A percentile compares a stretch with the other conserved stretches of the same genome.
phyloP scores from a whole-genome alignment of 2,797 vertebrate species.

The Rhinatrema bivittatum region DNA sequence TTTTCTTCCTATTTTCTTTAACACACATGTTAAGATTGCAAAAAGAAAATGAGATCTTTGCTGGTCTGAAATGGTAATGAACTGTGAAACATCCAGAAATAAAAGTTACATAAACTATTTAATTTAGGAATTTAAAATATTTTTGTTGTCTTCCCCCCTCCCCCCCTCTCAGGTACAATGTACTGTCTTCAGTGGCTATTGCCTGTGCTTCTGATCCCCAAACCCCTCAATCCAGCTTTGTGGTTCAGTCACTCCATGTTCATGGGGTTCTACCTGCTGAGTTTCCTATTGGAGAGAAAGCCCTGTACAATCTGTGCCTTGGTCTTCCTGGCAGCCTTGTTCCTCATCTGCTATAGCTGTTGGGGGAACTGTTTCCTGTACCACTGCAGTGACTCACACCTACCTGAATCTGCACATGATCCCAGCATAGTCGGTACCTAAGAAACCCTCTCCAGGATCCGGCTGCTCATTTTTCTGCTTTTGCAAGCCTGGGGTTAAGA shows the following conservation, averaged over 20 bases:
- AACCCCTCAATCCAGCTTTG: constrained; percentile 92
- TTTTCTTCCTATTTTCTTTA: constrained; percentile 27
- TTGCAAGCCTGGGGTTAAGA: constrained; percentile 47
- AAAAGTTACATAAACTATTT: constrained; percentile 20
- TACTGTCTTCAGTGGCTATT: constrained; percentile 98
- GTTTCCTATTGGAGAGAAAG: constrained; percentile 96
- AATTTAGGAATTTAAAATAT: constrained; percentile 27
- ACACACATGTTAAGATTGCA: constrained; percentile 31
- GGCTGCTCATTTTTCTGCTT: no score
- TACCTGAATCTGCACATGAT: constrained; percentile 84
- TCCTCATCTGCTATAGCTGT: constrained; percentile 98
- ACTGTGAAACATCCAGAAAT: constrained; percentile 32
- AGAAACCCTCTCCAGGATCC: constrained; percentile 21
- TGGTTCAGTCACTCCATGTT: constrained; percentile 99
- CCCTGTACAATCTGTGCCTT: constrained; percentile 98
- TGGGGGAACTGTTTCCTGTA: constrained; percentile 99
- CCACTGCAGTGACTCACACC: constrained; percentile 84
- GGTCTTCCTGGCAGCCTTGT: constrained; percentile 93
- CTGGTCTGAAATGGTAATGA: constrained; percentile 22
- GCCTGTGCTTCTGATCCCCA: constrained; percentile 95
- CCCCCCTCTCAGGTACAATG: constrained; percentile 64
- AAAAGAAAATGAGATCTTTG: constrained; percentile 41
- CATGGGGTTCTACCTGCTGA: constrained; percentile 98
- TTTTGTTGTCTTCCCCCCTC: constrained; percentile 10
- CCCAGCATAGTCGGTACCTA: constrained; percentile 90